These are phyloP conservation scores for Sebastes variabilis DNA, from an alignment of 2,797 vertebrate species.

Conservation along the genomic window DNA sequence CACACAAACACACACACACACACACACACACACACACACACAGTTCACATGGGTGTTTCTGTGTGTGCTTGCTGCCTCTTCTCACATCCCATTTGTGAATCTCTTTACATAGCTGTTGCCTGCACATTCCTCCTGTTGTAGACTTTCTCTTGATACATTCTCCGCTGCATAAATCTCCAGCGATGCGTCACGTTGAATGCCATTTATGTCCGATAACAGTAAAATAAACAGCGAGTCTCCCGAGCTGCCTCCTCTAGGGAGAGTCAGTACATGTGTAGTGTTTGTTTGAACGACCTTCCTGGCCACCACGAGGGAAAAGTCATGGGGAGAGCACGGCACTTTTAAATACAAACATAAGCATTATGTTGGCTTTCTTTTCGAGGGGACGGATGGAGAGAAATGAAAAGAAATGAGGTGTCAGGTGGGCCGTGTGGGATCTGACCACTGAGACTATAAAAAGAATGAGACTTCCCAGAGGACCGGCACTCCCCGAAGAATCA, in stretches of 20 bases:
- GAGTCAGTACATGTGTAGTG: constrained; percentile 17
- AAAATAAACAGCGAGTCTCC: constrained; percentile 41
- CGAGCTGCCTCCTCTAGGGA: constrained; percentile 18
- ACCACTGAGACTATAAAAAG: constrained; percentile 61
- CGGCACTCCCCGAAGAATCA: constrained; percentile 53
- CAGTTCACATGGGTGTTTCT: neutral
- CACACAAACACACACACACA: neutral
- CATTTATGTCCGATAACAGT: constrained; percentile 42
- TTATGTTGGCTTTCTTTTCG: neutral
- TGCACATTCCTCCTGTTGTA: constrained; percentile 14
- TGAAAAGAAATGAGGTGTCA: constrained; percentile 33
- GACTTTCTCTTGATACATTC: constrained; percentile 5
- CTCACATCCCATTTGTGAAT: constrained; percentile 36
- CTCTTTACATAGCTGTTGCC: constrained; percentile 29
- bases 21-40: neutral
- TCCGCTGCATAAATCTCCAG: constrained; percentile 9
- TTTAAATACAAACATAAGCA: constrained; percentile 12
- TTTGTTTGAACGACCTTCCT: constrained; percentile 59
- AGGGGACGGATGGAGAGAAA: neutral
- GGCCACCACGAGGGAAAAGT: constrained; percentile 30
- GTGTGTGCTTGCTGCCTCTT: constrained; percentile 18
- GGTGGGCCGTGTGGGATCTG: constrained; percentile 13
- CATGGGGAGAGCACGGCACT: constrained; percentile 11
- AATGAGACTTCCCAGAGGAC: constrained; percentile 69
- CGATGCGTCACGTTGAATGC: constrained; percentile 6